Evolutionary conservation across 2,888 invertebrate species (phyloP).

Genomic region (Entomobrya multifasciata): DNA sequence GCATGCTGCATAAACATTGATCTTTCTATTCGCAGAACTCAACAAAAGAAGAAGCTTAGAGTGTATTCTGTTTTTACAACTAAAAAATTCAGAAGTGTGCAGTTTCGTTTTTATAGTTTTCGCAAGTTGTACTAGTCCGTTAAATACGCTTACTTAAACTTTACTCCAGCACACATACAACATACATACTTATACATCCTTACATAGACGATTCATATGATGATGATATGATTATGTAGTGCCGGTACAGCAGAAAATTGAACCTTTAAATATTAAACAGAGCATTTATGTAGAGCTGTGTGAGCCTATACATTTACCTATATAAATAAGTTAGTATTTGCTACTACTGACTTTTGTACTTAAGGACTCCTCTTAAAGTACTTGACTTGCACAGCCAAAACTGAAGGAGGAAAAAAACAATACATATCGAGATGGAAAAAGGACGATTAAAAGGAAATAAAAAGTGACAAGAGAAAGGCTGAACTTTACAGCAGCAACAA

Average conservation of each 20-base stretch:
- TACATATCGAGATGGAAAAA: conserved; percentile 10
- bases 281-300: background rate
- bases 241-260: conserved; percentile 28
- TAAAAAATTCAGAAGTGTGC: no score
- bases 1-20: background rate
- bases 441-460: conserved; percentile 52
- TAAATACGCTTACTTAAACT: background rate
- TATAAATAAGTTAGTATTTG: conserved; percentile 24
- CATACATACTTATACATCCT: no score
- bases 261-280: conserved; percentile 27
- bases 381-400: background rate
- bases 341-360: background rate
- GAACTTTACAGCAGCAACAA: conserved; percentile 32
- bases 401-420: conserved; percentile 3
- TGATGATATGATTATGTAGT: conserved; percentile 43
- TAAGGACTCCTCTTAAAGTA: background rate
- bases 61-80: no score
- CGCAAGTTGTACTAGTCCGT: background rate
- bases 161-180: background rate
- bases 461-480: conserved; percentile 51
- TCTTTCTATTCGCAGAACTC: background rate
- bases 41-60: no score
- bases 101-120: no score
- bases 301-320: background rate
- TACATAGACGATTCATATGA: no score